Conservation (phyloP, 1,140 invertebrate species). For the Mamestra configurata region DNA sequence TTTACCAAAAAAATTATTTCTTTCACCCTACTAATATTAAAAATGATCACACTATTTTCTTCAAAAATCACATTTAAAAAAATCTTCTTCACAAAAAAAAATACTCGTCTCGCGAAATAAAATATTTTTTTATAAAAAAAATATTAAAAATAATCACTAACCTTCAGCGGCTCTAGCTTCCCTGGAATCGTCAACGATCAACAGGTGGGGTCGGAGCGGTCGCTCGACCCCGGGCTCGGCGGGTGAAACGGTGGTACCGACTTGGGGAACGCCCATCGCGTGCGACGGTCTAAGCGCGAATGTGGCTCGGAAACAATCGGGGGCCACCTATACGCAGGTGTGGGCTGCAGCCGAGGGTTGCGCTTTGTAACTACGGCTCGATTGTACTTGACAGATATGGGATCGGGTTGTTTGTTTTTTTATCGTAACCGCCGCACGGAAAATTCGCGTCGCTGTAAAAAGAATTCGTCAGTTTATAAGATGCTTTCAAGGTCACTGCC, state of each 20-base stretch:
- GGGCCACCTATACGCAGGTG: conserved; percentile 39
- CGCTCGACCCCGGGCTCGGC: conserved; percentile 79
- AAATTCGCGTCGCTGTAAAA: no score
- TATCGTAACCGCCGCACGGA: neutral
- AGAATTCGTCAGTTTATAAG: no score
- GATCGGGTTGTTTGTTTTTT: neutral
- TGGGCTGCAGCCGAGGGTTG: conserved; percentile 38
- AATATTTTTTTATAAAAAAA: neutral
- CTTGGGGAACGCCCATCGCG: conserved; percentile 81
- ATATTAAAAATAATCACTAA: conserved; percentile 65
- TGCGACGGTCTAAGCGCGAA: conserved; percentile 80
- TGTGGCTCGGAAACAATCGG: conserved; percentile 60
- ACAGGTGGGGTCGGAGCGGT: conserved; percentile 79
- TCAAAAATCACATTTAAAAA: neutral
- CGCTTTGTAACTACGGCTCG: conserved; percentile 39
- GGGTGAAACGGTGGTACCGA: conserved; percentile 70
- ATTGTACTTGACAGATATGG: conserved; percentile 29
- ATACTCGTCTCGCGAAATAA: neutral
- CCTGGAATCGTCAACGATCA: conserved; percentile 83
- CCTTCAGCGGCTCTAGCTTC: conserved; percentile 76
- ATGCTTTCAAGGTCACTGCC: no score
- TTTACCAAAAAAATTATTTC: neutral
- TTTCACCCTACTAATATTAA: neutral
- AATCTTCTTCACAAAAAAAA: neutral
- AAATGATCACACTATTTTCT: neutral